Conservation (phyloP, 1,140 invertebrate species). For the Drosophila parabipectinata region DNA sequence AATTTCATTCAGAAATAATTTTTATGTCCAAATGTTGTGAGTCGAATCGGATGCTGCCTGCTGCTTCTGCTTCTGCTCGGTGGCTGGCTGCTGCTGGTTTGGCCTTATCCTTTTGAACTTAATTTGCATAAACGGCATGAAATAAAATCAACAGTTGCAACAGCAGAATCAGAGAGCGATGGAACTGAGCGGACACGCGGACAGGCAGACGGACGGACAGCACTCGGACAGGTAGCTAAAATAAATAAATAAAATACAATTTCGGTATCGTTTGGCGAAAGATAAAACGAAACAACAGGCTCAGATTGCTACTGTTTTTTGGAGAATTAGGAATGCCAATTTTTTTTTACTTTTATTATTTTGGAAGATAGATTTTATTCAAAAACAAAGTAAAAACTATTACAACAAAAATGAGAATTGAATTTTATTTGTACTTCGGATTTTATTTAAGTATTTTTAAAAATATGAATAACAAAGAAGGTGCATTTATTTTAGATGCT, state of each 20-base stretch:
- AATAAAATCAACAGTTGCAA: constrained; percentile 82
- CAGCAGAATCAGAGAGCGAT: constrained; percentile 45
- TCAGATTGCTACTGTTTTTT: constrained; percentile 57
- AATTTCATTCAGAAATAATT: constrained; percentile 82
- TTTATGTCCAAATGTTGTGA: constrained; percentile 76
- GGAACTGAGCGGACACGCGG: constrained; percentile 17
- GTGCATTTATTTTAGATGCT: too few species aligned
- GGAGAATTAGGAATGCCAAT: background rate
- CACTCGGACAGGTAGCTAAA: constrained; percentile 66
- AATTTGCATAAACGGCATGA: constrained; percentile 81
- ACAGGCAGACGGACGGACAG: constrained; percentile 14
- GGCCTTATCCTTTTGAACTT: constrained; percentile 82
- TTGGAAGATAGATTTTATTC: background rate
- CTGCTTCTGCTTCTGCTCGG: constrained; percentile 33
- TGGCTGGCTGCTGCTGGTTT: constrained; percentile 55
- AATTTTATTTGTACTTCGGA: too few species aligned
- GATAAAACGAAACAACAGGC: constrained; percentile 72
- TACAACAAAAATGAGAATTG: background rate
- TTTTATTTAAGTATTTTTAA: too few species aligned
- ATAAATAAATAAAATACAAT: constrained; percentile 60
- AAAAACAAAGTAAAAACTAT: background rate
- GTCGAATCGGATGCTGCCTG: constrained; percentile 18
- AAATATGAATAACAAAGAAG: too few species aligned
- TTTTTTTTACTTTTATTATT: background rate
- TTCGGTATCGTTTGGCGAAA: constrained; percentile 64